Evolutionary conservation across 2,888 invertebrate species (phyloP).

Genomic region (Trypoxylon attenuatum): DNA sequence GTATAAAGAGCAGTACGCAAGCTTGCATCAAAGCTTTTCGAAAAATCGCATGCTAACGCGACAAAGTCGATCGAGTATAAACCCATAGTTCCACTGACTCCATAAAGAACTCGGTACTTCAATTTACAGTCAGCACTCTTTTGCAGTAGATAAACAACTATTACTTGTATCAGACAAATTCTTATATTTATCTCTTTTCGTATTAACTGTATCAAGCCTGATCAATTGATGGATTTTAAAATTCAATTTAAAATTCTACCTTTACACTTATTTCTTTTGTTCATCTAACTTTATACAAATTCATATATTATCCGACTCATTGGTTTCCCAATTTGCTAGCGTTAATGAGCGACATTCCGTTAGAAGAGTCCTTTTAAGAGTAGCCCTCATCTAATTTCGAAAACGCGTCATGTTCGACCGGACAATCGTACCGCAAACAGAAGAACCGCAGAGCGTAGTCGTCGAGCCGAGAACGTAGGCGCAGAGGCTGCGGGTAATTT

Average conservation of each 20-base stretch:
- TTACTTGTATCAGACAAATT: too few relatives aligned
- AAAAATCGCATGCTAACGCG: constrained; percentile 20
- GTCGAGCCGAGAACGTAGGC: not conserved
- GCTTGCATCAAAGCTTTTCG: constrained; percentile 23
- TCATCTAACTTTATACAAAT: not conserved
- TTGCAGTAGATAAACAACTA: too few relatives aligned
- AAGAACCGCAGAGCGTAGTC: not conserved
- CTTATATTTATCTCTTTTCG: too few relatives aligned
- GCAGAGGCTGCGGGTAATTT: not conserved
- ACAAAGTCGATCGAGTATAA: constrained; percentile 1
- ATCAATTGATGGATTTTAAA: not conserved
- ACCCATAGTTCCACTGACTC: not conserved
- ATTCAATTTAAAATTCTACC: not conserved
- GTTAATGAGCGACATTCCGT: not conserved
- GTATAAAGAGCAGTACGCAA: constrained; percentile 17
- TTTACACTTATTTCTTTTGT: not conserved
- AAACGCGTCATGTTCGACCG: not conserved
- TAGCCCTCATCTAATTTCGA: not conserved
- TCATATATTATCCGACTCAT: not conserved
- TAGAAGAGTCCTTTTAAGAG: not conserved
- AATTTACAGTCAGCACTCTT: too few relatives aligned
- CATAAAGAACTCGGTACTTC: too few relatives aligned
- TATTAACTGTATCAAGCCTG: too few relatives aligned
- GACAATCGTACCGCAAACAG: not conserved
- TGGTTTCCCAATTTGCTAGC: not conserved